Conservation (phyloP, 1,140 invertebrate species). For the Bombus confusus region DNA sequence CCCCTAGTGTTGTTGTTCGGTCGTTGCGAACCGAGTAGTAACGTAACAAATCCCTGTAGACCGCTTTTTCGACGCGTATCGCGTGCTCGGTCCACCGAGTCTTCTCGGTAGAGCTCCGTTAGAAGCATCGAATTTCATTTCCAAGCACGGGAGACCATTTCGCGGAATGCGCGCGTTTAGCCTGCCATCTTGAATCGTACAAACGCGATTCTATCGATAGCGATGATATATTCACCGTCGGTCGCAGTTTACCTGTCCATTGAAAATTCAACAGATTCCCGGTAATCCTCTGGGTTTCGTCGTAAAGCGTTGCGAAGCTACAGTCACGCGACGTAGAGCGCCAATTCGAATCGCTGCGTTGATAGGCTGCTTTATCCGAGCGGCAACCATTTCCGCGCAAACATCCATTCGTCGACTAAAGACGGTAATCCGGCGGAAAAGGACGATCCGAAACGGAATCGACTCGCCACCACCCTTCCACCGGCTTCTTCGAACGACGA, state of each 20-base stretch:
- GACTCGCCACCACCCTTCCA: not conserved
- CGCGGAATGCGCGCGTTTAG: not conserved
- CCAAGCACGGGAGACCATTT: not conserved
- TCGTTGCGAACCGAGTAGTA: not conserved
- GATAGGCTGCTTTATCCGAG: not conserved
- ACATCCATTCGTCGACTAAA: not conserved
- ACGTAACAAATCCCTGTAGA: not conserved
- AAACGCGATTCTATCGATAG: no score
- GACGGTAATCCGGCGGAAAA: conserved; percentile 23
- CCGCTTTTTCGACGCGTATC: not conserved
- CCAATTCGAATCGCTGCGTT: not conserved
- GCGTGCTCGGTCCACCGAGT: not conserved
- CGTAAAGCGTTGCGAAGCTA: not conserved
- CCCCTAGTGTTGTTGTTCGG: not conserved
- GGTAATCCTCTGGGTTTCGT: not conserved
- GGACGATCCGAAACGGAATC: not conserved
- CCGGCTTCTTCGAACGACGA: not conserved
- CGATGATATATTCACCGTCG: not conserved
- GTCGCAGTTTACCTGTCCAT: not conserved
- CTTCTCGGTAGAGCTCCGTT: not conserved
- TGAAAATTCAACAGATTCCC: not conserved
- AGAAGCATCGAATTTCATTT: not conserved
- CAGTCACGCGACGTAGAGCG: conserved; percentile 26
- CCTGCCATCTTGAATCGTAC: not conserved
- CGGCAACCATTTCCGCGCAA: not conserved